Base-by-base conservation (phyloP, 2,888 invertebrate species). In the Spialia ferax region DNA sequence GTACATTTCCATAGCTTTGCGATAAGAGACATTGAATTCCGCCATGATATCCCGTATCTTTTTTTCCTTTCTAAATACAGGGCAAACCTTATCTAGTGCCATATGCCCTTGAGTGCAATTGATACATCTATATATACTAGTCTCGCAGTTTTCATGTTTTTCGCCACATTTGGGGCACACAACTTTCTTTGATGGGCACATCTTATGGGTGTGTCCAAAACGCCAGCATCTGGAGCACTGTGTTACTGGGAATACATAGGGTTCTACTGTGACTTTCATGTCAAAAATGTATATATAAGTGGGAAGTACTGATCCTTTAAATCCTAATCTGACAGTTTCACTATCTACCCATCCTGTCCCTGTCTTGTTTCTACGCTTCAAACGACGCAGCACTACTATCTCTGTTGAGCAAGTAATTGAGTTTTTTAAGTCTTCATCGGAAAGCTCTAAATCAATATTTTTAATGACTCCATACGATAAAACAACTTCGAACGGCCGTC, bases 401-500 rank as follows among this genome's bases (percentile, higher is more conserved):
- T 38, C 35, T 13, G 35, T 10, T 13, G 35, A 38, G 35, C 11
- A 38, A 15, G 57, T 57, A 5, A 68, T 63, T 4, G 57, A 15
- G 18, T 59, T 35, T 29, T 63, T 3, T 6, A 68, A 13, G 0
- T 59, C 59, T 26, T 68, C 11, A 13, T 68, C 63, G 0, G 38
- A 52, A 11, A 68, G n/a, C 0, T 63, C 63, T 5, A 63, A 22
- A 11, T 68, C 63, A 18, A 68, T 62, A 15, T 68, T 35, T 22
- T 52, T 38, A 10, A 63, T 68, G 2, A 68, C 50, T 59, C 63
- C 59, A 22, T 68, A 68, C 0, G 63, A 68, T 6, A 57, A 35
- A 6, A 15, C 52, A 13, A 68, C 68, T 26, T 68, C 57, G 1
- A 52, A 7, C 0, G 68, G 68, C 13, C 18, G 50, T 32, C 59